phyloP scores from a whole-genome alignment of 2,113 vertebrate species.

The Esox niger region DNA sequence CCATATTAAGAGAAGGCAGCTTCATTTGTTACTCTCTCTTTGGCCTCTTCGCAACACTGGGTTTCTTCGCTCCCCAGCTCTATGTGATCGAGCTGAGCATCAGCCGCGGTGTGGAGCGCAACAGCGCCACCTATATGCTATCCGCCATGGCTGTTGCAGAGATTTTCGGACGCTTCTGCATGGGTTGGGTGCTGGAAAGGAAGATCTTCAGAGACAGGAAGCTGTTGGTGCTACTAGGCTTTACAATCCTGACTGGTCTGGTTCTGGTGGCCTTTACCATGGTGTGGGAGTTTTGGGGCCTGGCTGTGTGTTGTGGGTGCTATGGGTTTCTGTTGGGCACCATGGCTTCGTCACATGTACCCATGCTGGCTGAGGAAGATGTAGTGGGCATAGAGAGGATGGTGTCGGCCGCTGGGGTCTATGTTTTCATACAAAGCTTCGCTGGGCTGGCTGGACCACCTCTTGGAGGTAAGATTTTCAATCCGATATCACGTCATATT shows the following conservation, averaged over 20 bases:
- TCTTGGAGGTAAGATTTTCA: constrained; percentile 81
- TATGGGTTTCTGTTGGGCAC: constrained; percentile 91
- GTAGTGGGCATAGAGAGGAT: constrained; percentile 90
- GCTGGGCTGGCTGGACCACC: constrained; percentile 93
- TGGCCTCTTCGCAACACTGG: constrained; percentile 91
- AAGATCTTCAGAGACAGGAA: constrained; percentile 78
- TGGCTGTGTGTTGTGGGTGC: constrained; percentile 82
- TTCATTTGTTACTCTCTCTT: constrained; percentile 93
- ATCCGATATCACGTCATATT: not conserved
- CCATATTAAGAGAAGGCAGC: constrained; percentile 82
- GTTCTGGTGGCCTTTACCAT: constrained; percentile 87
- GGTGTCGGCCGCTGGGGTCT: constrained; percentile 90
- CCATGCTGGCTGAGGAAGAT: constrained; percentile 91
- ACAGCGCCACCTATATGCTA: constrained; percentile 81
- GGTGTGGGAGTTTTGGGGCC: constrained; percentile 82
- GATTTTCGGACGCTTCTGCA: constrained; percentile 82
- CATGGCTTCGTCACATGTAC: constrained; percentile 86
- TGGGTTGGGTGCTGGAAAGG: constrained; percentile 81
- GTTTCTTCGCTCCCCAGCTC: constrained; percentile 91
- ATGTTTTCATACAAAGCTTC: constrained; percentile 93
- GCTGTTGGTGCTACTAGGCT: constrained; percentile 86
- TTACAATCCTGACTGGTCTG: constrained; percentile 71
- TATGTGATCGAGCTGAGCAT: constrained; percentile 90
- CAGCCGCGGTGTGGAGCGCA: constrained; percentile 80
- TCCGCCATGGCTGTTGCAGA: constrained; percentile 88